A percentile compares a stretch with the other conserved stretches of the same genome.
phyloP scores from a whole-genome alignment of 2,888 invertebrate species.

The Minunthozetes semirufus region DNA sequence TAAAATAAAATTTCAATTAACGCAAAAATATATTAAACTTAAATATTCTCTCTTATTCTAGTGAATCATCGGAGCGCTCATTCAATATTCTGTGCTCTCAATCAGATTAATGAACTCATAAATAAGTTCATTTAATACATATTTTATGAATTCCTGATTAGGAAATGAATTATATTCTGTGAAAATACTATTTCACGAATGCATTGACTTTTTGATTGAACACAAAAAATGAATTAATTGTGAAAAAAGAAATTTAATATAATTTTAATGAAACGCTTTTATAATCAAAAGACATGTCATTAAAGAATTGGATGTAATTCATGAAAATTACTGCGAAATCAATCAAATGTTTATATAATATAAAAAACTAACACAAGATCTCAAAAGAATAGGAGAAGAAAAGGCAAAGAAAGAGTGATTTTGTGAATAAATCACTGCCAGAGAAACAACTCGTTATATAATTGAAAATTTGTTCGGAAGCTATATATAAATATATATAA shows the following conservation, averaged over 20 bases:
- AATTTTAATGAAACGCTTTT: background rate
- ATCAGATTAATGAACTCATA: slow-evolving; percentile 8
- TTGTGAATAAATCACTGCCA: slow-evolving; percentile 11
- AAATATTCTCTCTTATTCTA: background rate
- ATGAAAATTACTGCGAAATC: background rate
- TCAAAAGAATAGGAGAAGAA: background rate
- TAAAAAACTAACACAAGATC: background rate
- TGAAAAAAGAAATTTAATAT: background rate
- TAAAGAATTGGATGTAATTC: background rate
- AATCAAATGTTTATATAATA: background rate
- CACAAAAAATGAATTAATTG: background rate
- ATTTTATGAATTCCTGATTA: background rate
- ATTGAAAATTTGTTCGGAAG: slow-evolving; percentile 24
- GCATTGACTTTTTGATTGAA: background rate
- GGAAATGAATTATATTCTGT: background rate
- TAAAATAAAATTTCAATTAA: background rate
- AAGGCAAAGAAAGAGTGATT: slow-evolving; percentile 6
- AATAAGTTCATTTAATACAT: slow-evolving; percentile 1
- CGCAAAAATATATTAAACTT: background rate
- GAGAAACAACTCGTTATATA: slow-evolving; percentile 9
- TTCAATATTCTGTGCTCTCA: background rate
- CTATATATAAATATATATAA: slow-evolving; percentile 7
- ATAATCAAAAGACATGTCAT: background rate
- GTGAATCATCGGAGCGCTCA: background rate
- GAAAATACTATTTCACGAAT: background rate